Base-by-base conservation (phyloP, 2,797 vertebrate species). In the Pitangus sulphuratus region DNA sequence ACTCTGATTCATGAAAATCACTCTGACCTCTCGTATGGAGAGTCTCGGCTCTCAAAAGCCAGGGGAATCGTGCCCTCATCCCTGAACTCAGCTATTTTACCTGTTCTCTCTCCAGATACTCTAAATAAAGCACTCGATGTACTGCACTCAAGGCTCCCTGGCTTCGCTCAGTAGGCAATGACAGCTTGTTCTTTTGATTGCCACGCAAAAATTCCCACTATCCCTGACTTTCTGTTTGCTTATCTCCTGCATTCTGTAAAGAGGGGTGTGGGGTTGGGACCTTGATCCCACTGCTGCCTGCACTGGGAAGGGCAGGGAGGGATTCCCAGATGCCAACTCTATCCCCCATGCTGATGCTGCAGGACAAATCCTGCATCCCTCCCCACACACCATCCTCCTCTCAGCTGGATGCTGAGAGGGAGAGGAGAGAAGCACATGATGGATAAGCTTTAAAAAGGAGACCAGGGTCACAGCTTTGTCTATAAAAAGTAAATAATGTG, bases 401-500 rank as follows among this genome's bases (percentile, higher is more conserved):
- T 65, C 15, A 0, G n/a, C 64, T 18, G 6, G 7, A 16, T 18
- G 35, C 30, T 2, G 47, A 70, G 53, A 7, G 2, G 78, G 61
- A 91, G 65, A 68, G 70, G 57, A 84, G 64, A 86, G 91, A 28
- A 83, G 47, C 65, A 19, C 37, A 15, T 80, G 93, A 95, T 84
- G 68, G 91, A 94, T 93, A 91, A 83, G 84, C 89, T 96, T 69
- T 89, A 79, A 71, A 83, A 84, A 45, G 31, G 58, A 92, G 53
- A 50, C 90, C 90, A 87, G 82, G 84, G 84, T 75, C 89, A 94
- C 33, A 74, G 90, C 87, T 84, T 86, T 89, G 51, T 88, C 72
- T 90, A 93, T 90, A 94, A 95, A 69, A 74, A 94, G 89, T 95
- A 89, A 95, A 94, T 86, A 86, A 91, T 42, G 81, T n/a, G 50